Evolutionary conservation across 2,888 invertebrate species (phyloP).

Genomic region (Meiosimyza platycephala): DNA sequence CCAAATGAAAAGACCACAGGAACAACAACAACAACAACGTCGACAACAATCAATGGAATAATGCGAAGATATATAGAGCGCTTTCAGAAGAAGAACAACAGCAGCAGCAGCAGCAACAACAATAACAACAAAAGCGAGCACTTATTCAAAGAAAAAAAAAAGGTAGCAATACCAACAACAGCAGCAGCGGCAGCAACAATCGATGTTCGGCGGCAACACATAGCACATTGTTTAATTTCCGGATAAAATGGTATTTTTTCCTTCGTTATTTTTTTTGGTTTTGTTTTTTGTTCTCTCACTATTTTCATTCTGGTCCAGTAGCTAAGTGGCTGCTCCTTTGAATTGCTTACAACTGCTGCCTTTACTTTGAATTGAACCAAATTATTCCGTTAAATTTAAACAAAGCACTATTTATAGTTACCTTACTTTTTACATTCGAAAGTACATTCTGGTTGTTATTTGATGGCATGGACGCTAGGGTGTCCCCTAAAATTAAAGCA

Average conservation of each 20-base stretch:
- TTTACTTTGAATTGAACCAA: not conserved
- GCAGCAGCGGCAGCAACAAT: constrained; percentile 17
- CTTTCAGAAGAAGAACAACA: not conserved
- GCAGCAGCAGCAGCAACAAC: constrained; percentile 7
- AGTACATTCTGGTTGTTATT: no score
- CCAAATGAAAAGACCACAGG: not conserved
- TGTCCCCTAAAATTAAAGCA: no score
- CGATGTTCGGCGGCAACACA: constrained; percentile 19
- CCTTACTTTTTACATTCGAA: not conserved
- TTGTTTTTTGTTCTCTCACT: not conserved
- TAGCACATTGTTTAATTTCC: constrained; percentile 35
- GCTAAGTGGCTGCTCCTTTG: constrained; percentile 6
- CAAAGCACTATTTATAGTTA: constrained; percentile 15
- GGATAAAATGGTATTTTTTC: constrained; percentile 19
- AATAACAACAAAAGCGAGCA: not conserved
- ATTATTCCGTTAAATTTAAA: constrained; percentile 28
- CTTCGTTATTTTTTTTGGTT: not conserved
- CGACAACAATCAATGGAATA: not conserved
- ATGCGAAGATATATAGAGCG: not conserved
- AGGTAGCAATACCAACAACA: constrained; percentile 1
- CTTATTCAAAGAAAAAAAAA: not conserved
- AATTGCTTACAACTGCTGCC: no score
- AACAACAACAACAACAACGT: no score
- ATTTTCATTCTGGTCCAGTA: constrained; percentile 5
- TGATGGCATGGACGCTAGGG: no score